A percentile compares a stretch with the other conserved stretches of the same genome.
These are phyloP conservation scores for Myiothlypis chrysogaster DNA, from an alignment of 2,797 vertebrate genomes.

Conservation along the genomic window DNA sequence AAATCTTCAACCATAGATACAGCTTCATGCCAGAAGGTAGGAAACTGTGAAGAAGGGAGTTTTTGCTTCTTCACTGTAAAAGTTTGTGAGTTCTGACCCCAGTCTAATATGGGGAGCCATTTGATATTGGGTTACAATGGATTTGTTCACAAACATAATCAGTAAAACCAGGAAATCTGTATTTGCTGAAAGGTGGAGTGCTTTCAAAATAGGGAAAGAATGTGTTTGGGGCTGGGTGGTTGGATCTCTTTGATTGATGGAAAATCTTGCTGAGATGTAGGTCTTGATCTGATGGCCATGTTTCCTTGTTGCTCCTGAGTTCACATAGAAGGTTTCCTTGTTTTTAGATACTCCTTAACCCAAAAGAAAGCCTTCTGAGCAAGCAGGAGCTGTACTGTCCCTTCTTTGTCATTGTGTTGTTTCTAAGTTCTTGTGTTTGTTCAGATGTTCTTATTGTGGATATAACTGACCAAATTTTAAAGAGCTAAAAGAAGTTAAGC, in stretches of 20 bases:
- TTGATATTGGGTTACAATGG: neutral
- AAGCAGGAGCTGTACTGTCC: neutral
- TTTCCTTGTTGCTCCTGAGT: neutral
- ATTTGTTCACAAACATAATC: neutral
- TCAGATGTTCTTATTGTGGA: neutral
- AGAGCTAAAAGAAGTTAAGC: neutral
- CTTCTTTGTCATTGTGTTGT: neutral
- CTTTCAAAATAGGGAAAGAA: neutral
- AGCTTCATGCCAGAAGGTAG: neutral
- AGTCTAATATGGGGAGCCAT: neutral
- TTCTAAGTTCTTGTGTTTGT: neutral
- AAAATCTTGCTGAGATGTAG: neutral
- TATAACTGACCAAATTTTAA: neutral
- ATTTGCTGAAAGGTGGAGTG: neutral
- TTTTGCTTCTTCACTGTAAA: neutral
- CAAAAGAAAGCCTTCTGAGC: neutral
- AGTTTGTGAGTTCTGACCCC: neutral
- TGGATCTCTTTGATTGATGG: neutral
- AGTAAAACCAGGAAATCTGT: neutral
- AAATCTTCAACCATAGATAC: neutral
- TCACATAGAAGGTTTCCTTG: neutral
- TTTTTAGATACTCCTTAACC: neutral
- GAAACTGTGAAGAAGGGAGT: neutral
- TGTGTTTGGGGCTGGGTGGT: accelerated
- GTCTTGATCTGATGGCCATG: neutral